phyloP scores from a whole-genome alignment of 1,140 invertebrate species.

The Drosophila varians region DNA sequence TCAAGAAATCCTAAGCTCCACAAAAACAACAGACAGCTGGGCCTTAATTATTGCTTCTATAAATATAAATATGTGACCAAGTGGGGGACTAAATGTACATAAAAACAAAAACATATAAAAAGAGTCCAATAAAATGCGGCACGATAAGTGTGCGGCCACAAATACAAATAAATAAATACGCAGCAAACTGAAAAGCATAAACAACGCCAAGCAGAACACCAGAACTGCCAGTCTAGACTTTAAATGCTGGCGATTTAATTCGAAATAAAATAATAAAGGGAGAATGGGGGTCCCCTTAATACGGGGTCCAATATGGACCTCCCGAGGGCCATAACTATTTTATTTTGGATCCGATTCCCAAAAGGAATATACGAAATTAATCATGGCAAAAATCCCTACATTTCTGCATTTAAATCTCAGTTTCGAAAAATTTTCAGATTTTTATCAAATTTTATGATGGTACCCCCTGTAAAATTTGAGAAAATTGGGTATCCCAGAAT shows the following conservation, averaged over 20 bases:
- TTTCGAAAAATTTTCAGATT: too few species aligned
- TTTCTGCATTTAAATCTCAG: too few species aligned
- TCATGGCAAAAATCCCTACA: too few species aligned
- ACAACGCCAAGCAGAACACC: constrained; percentile 4
- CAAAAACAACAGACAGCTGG: not conserved
- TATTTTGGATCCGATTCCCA: too few species aligned
- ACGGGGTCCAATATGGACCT: too few species aligned
- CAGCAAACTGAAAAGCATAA: not conserved
- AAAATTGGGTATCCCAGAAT: too few species aligned
- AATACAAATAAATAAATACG: constrained; percentile 8
- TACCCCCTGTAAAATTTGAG: too few species aligned
- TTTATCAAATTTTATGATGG: too few species aligned
- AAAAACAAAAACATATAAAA: constrained; percentile 13
- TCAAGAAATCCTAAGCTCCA: constrained; percentile 19
- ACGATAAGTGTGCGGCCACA: constrained; percentile 29
- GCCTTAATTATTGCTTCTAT: constrained; percentile 31
- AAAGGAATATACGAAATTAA: too few species aligned
- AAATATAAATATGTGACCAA: constrained; percentile 31
- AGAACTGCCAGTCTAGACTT: not conserved
- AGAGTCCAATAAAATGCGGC: constrained; percentile 35
- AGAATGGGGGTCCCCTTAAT: not conserved
- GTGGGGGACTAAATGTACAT: constrained; percentile 16
- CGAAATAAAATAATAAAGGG: not conserved
- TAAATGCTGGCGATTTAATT: not conserved
- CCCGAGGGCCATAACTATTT: too few species aligned